Base-by-base conservation (phyloP, 37 sponge, comb jelly and placozoan genomes). In the Hexactinellida sp. region DNA sequence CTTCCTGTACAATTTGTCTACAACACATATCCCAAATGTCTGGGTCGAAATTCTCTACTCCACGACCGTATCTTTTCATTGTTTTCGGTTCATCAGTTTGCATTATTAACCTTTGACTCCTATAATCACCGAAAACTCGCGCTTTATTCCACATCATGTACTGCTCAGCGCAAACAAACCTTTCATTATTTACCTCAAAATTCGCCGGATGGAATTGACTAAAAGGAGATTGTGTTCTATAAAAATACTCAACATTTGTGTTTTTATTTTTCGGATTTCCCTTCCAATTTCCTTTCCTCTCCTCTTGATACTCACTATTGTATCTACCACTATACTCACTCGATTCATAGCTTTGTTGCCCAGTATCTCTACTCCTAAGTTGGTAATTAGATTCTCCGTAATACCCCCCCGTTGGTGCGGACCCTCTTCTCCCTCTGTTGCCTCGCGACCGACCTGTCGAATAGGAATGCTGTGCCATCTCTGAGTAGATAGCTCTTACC, bases 61-160 rank as follows among this genome's bases (percentile, higher is more conserved):
- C 63, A 37, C 95, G 55, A 32, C 95, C 95, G 0, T 92, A 83
- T 21, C 84, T 87, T 71, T 95, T 95, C 84, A 89, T 89, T 37
- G 88, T 87, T 0, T 54, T 37, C 25, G 95, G 95, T 1, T 82
- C 41, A 23, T 38, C 37, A 3, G 85, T 83, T 37, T 39, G n/a
- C 54, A 92, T 82, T 16, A 95, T 92, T 32, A 83, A 19, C 36
- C 55, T 39, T 0, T 88, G 90, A 51, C 84, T 88, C 3, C 54
- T 86, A 19, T 86, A 54, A 38, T 95, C 95, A 0, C 36, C 37
- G 36, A 95, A 92, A 30, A 95, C 3, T 63, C 76, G 76, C 76
- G 95, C 95, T 84, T 95, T 95, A 82, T 84, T 85, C 83, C 89
- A 82, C 95, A 95, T 95, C 95, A 95, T 95, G 85, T 88, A 95